Conservation (phyloP, 2,888 invertebrate genomes). For the Drosophila kuntzei region DNA sequence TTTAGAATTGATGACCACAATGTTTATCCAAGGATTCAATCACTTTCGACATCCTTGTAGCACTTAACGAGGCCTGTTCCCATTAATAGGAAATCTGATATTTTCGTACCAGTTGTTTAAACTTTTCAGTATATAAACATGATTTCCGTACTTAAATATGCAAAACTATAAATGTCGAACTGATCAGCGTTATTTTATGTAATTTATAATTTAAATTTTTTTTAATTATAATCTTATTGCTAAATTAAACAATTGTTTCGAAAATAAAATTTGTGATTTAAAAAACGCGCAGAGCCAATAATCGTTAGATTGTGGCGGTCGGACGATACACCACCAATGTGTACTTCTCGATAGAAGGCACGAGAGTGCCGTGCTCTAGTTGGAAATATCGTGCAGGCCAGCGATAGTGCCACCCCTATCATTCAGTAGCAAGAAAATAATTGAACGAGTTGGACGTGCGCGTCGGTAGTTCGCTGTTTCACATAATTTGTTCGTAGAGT, state of each 20-base stretch:
- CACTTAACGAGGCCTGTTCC: conserved; percentile 29
- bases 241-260: too few relatives aligned
- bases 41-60: conserved; percentile 28
- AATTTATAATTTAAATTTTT: too few relatives aligned
- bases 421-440: conserved; percentile 52
- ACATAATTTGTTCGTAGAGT: conserved; percentile 52
- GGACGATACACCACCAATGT: background rate
- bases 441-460: conserved; percentile 45
- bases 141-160: background rate
- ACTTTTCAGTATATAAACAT: background rate
- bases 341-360: conserved; percentile 26
- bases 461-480: conserved; percentile 38
- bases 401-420: conserved; percentile 37
- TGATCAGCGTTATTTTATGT: too few relatives aligned
- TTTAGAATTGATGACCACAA: conserved; percentile 45
- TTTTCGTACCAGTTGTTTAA: conserved; percentile 2
- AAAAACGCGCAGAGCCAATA: background rate
- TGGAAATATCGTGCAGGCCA: conserved; percentile 6
- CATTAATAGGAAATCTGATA: conserved; percentile 46
- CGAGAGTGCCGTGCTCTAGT: conserved; percentile 6
- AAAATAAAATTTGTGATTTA: background rate
- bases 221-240: too few relatives aligned
- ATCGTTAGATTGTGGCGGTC: background rate
- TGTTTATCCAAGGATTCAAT: conserved; percentile 43
- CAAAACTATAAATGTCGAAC: background rate